phyloP scores from a whole-genome alignment of 2,888 invertebrate species.

The Oscheius myriophilus region DNA sequence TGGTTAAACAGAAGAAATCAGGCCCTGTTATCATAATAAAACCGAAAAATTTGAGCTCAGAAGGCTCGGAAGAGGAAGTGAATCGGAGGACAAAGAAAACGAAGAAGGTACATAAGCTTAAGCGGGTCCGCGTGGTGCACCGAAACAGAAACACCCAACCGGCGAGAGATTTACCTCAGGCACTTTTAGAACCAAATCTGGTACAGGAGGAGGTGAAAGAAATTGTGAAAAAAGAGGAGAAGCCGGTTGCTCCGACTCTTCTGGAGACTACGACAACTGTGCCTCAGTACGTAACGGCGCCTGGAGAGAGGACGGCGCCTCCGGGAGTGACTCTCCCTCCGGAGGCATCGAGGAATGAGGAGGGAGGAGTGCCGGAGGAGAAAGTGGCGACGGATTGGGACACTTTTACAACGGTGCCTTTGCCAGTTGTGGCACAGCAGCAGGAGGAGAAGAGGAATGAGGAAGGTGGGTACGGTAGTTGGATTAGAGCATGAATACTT shows the following conservation, averaged over 20 bases:
- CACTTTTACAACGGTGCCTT: background rate
- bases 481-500: too few species aligned
- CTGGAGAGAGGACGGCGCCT: slow-evolving; percentile 3
- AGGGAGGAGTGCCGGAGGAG: slow-evolving; percentile 1
- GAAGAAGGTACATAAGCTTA: slow-evolving; percentile 21
- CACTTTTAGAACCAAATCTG: background rate
- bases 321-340: slow-evolving; percentile 24
- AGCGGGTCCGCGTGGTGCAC: slow-evolving; percentile 18
- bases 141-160: slow-evolving; percentile 3
- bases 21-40: background rate
- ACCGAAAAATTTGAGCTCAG: background rate
- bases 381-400: background rate
- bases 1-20: background rate
- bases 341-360: background rate
- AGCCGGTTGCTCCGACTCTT: background rate
- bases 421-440: background rate
- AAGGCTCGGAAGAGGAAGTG: background rate
- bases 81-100: slow-evolving; percentile 8
- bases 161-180: slow-evolving; percentile 14
- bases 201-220: slow-evolving; percentile 12
- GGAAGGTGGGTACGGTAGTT: too few species aligned
- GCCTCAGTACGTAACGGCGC: slow-evolving; percentile 16
- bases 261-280: background rate
- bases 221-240: background rate
- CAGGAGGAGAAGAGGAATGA: background rate